Base-by-base conservation (phyloP, 1,140 invertebrate genomes). In the Drosophila kohkoa region DNA sequence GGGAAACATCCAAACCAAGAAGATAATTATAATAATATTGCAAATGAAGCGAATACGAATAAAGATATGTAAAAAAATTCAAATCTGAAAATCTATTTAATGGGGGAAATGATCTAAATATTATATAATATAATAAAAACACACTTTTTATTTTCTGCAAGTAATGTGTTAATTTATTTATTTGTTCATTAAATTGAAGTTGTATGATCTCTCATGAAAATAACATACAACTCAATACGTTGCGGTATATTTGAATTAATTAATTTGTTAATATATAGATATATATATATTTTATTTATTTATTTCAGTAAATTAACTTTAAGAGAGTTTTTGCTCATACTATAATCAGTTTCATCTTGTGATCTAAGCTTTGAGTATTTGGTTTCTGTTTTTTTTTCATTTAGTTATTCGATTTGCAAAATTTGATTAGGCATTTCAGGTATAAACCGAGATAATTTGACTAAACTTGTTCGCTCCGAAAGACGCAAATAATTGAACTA, bases 21-120 rank as follows among this genome's bases (percentile, higher is more conserved):
- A 59, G 80, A 87, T 83, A 85, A 89, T 81, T 90, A 90, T 90
- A 81, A 90, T 91, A 91, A 91, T 79, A 88, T 82, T 90, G 82
- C 81, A 90, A 76, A 90, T 86, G 83, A 89, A 88, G 81, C 82
- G 71, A 89, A 88, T 85, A 88, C 88, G 79, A 88, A 88, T 88
- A 89, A 89, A 88, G 71, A 88, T 88, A 88, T 88, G 81, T 83
- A 85, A 75, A 60, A 38, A 57, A 67, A 83, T 77, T 68, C 55
- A 63, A 67, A 32, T 8, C 13, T 13, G 46, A 30, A 16, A 54
- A 8, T 16, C 20, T 76, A 71, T 75, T 65, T 16, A 32, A 13
- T 58, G 10, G 15, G 25, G 1, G 48, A 51, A n/a, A 43, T 6
- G 20, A 25, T 20, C 6, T n/a, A n/a, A n/a, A n/a, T n/a, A n/a